Evolutionary conservation across 2,113 vertebrate genomes (phyloP).

Genomic region (Romanogobio albipinnatus): DNA sequence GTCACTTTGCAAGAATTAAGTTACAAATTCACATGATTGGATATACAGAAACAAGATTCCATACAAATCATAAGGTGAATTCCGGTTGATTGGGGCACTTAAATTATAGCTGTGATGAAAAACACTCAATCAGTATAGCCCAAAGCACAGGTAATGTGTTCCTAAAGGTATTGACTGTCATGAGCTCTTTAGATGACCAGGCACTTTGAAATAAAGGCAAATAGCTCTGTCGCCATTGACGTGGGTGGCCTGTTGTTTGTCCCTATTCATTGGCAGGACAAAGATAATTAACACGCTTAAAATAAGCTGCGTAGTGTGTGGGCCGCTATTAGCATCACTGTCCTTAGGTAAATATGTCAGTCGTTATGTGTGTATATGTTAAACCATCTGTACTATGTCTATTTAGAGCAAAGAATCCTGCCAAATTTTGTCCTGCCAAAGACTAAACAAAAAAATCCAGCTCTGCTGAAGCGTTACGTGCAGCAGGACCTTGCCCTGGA

Average conservation of each 20-base stretch:
- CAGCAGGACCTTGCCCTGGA: not conserved
- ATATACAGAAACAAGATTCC: too few relatives aligned
- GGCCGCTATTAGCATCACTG: conserved; percentile 37
- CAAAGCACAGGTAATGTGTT: not conserved
- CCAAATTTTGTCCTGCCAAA: conserved; percentile 45
- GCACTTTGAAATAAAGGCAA: not conserved
- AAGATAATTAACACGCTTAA: conserved; percentile 40
- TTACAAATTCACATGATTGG: not conserved
- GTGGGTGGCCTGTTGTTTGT: conserved; percentile 64
- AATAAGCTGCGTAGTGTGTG: conserved; percentile 53
- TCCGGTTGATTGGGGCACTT: too few relatives aligned
- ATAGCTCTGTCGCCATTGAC: conserved; percentile 32
- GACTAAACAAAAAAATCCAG: conserved; percentile 56
- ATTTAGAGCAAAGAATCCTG: conserved; percentile 42
- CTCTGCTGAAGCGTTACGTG: conserved; percentile 12
- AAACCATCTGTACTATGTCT: conserved; percentile 56
- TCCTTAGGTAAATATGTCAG: conserved; percentile 50
- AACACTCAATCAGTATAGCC: not conserved
- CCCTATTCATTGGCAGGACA: conserved; percentile 30
- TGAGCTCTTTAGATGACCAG: not conserved
- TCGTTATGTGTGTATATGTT: conserved; percentile 44
- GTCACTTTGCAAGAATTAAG: not conserved
- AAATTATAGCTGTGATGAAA: too few relatives aligned
- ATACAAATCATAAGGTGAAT: too few relatives aligned
- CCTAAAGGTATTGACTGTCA: not conserved